Evolutionary conservation across 1,140 invertebrate genomes (phyloP), one percentile per base, ranked within the genome.

Genomic region (Tribolium castaneum): DNA sequence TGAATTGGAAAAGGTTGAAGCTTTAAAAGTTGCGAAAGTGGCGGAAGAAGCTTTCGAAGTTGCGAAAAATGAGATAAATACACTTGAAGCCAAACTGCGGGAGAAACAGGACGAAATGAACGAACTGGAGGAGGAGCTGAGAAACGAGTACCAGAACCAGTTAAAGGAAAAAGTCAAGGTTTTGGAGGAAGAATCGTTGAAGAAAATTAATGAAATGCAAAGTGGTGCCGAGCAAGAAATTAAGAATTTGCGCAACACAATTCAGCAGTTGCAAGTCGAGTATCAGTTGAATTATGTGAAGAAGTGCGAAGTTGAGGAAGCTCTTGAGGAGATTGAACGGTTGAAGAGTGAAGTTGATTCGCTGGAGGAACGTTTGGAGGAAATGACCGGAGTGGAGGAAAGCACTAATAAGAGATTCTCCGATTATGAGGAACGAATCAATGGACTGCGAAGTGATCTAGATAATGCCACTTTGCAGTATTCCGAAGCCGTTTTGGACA

Each of bases 401-500:
- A 70, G 83, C 30, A 72, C 87, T 22, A 85, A 85, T 14, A 49
- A 75, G 0, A 78, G 80, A 25, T 6, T 87, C 3, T 54, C 81
- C 16, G 72, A 84, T 75, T 77, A 84, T 62, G 80, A 85, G 34
- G 70, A 84, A 0, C 80, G 84, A 70, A 75, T 89, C 3, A 80
- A 73, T 12, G 13, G 45, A n/a, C 49, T 86, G 13, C 75, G 80
- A 50, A 66, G 78, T n/a, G 74, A 86, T 30, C 79, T 86, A 3
- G 82, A 86, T 6, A 45, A 78, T 3, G 80, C 89, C 0, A 89
- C 87, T 0, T 82, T 90, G 9, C 87, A 89, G 50, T 89, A 90
- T 9, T 92, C 91, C 25, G 89, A 92, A 82, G 87, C 89, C 1
- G 87, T 91, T 1, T 87, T 92, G 19, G 91, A 93, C 66, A 90